A percentile compares a stretch with the other conserved stretches of the same genome.
Evolutionary conservation across 2,797 vertebrate genomes (phyloP).

Genomic region (Halcyon chelicuti): DNA sequence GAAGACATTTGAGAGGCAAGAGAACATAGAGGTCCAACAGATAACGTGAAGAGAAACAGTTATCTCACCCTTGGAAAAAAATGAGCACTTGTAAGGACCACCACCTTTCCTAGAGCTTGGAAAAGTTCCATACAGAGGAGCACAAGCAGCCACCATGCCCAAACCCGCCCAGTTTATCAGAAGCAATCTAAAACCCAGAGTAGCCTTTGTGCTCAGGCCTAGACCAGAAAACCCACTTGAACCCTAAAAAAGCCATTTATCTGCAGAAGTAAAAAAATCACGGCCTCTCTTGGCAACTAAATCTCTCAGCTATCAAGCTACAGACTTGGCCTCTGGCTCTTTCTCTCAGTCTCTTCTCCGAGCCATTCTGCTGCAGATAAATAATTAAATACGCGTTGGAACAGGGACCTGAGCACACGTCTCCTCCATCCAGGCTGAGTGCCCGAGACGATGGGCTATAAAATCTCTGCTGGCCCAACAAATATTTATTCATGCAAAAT

Average conservation of each 20-base stretch:
- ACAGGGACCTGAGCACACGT: background rate
- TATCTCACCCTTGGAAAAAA: background rate
- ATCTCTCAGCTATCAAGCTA: background rate
- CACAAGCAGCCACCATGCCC: rapidly evolving
- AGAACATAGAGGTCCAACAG: rapidly evolving
- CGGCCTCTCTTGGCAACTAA: background rate
- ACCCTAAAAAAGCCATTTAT: background rate
- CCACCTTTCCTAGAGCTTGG: background rate
- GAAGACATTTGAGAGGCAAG: background rate
- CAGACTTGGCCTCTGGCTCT: conserved; percentile 42
- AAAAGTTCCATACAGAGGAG: background rate
- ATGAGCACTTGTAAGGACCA: background rate
- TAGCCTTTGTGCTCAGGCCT: background rate
- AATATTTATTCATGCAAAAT: conserved; percentile 50
- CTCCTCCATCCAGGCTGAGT: conserved; percentile 13
- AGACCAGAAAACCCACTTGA: background rate
- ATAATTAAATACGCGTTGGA: conserved; percentile 14
- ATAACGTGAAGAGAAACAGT: background rate
- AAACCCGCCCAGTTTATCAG: background rate
- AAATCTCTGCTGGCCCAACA: conserved; percentile 52
- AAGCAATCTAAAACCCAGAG: background rate
- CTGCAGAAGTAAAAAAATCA: conserved; percentile 17
- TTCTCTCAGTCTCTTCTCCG: background rate
- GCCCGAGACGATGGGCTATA: conserved; percentile 29
- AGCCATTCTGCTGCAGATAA: conserved; percentile 48